A percentile compares a stretch with the other conserved stretches of the same genome.
phyloP scores from a whole-genome alignment of 2,888 invertebrate genomes.

The Pterobdella sp. region DNA sequence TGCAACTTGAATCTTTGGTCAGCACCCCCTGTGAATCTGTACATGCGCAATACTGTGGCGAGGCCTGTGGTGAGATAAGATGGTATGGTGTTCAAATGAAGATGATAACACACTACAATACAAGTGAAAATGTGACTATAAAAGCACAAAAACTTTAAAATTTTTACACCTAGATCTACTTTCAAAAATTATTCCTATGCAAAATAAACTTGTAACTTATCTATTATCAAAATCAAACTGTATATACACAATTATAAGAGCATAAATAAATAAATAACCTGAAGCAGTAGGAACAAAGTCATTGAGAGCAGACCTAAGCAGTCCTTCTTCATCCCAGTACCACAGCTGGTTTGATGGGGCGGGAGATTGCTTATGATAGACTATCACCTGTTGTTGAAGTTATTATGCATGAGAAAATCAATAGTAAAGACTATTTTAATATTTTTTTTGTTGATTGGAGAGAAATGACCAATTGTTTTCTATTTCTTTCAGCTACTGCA shows the following conservation, averaged over 20 bases:
- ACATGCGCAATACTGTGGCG: constrained; percentile 13
- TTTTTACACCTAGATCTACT: no score
- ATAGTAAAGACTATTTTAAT: no score
- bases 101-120: not conserved
- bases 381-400: constrained; percentile 17
- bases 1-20: constrained; percentile 23
- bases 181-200: not conserved
- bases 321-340: constrained; percentile 31
- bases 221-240: no score
- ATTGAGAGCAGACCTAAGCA: constrained; percentile 30
- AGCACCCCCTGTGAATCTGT: constrained; percentile 12
- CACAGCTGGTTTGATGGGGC: constrained; percentile 30
- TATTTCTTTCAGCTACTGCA: no score
- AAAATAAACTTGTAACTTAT: not conserved
- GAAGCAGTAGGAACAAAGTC: constrained; percentile 26
- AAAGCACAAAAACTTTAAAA: no score
- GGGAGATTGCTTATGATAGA: constrained; percentile 1
- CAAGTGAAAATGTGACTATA: no score
- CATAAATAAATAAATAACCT: constrained; percentile 13
- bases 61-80: constrained; percentile 21
- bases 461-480: no score
- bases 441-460: no score
- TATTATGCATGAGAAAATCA: no score
- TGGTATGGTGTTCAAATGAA: no score
- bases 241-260: no score